Base-by-base conservation (phyloP, 2,113 vertebrate species). In the Phodopus roborovskii region DNA sequence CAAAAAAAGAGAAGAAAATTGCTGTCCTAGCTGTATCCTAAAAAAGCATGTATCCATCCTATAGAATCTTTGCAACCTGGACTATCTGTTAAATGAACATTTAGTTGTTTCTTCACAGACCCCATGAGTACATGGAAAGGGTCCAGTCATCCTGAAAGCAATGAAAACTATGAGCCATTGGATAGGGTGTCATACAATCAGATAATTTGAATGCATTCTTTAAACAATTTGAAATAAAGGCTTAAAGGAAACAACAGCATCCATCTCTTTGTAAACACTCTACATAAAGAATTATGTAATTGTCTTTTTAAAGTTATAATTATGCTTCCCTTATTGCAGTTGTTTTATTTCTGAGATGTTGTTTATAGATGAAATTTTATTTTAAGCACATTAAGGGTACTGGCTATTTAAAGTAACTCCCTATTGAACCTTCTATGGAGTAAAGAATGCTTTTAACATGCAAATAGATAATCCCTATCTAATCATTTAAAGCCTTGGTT, bases 331-430 rank as follows among this genome's bases (percentile, higher is more conserved):
- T 93, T 91, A 78, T 58, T 87, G 28, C 58, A 73, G 53, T 53
- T 87, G 48, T 53, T 89, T 26, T 92, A 53, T 94, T 96, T 95
- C 79, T 75, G 12, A 91, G 94, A 66, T 92, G 42, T 85, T 91
- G 50, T 84, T 94, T 91, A 70, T 88, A 91, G 94, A 74, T 92
- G 48, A 92, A 74, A 81, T 87, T 89, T 96, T 93, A 97, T 91
- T 96, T 97, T 96, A 96, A 97, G 53, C 60, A 84, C n/a, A 88
- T 91, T 94, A 95, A 92, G 42, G 64, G 66, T 88, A 74, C 3
- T 45, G 84, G 50, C 12, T 94, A 89, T 96, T 96, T 95, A 94
- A 97, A 97, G 87, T 75, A 91, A 73, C 70, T 94, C 68, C 48
- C 64, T n/a, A 4, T 48, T 87, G 70, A 95, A 84, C 45, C 3